Evolutionary conservation across 2,888 invertebrate species (phyloP).

Genomic region (Aleiodes alternator): DNA sequence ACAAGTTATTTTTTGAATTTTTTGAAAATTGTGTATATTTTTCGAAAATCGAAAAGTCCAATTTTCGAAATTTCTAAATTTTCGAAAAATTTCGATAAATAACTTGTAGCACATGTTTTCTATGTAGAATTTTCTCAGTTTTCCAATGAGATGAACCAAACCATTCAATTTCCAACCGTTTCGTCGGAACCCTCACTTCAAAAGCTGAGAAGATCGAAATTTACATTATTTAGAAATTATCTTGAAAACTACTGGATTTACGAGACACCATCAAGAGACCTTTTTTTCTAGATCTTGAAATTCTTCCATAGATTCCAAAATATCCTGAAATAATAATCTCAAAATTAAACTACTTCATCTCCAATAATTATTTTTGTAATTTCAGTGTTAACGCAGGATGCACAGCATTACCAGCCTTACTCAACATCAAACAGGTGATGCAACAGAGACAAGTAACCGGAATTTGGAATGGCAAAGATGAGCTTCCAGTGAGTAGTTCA

Average conservation of each 20-base stretch:
- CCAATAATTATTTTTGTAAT: constrained; percentile 5
- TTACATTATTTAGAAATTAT: background rate
- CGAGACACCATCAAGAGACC: no score
- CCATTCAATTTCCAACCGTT: background rate
- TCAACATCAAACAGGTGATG: constrained; percentile 96
- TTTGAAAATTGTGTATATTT: background rate
- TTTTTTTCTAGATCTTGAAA: no score
- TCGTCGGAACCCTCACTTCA: no score
- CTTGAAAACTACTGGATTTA: background rate
- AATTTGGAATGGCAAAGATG: constrained; percentile 96
- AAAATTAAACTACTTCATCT: background rate
- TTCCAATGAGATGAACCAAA: background rate
- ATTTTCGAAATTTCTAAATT: background rate
- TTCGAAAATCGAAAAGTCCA: background rate
- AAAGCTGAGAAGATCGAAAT: no score
- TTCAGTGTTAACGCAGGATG: constrained; percentile 92
- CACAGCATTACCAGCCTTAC: constrained; percentile 93
- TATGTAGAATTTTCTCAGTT: background rate
- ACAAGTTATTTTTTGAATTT: background rate
- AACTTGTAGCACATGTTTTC: background rate
- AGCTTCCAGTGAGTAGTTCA: constrained; percentile 87
- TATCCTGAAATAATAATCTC: background rate
- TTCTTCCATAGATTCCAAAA: no score
- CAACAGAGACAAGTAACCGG: constrained; percentile 91
- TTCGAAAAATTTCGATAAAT: background rate